Conservation (phyloP, 1,140 invertebrate species). For the Drosophila persimilis region DNA sequence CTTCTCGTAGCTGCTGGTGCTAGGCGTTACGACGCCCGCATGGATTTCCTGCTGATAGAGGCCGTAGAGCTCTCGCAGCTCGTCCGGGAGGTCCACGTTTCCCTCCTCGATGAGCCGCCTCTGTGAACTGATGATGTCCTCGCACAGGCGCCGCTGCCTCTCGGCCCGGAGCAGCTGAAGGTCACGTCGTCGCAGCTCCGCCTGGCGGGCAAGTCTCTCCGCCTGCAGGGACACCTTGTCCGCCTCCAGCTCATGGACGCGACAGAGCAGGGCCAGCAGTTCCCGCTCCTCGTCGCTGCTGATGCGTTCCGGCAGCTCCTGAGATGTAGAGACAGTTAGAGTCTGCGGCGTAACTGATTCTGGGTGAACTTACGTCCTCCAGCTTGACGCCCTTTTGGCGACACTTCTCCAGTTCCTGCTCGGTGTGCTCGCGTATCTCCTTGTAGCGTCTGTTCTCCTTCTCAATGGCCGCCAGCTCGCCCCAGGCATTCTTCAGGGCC, state of each 20-base stretch:
- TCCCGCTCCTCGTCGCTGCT: slow-evolving; percentile 94
- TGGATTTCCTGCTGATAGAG: slow-evolving; percentile 94
- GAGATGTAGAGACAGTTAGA: slow-evolving; percentile 1
- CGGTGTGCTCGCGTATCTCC: slow-evolving; percentile 88
- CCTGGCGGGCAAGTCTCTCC: slow-evolving; percentile 91
- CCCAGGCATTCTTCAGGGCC: slow-evolving; percentile 92
- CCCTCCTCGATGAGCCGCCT: slow-evolving; percentile 92
- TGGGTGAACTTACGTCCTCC: slow-evolving; percentile 88
- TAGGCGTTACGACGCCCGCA: slow-evolving; percentile 84
- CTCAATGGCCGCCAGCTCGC: slow-evolving; percentile 92
- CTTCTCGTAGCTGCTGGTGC: slow-evolving; percentile 67
- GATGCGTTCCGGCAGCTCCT: slow-evolving; percentile 92
- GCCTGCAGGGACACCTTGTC: slow-evolving; percentile 94
- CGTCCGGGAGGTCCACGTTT: slow-evolving; percentile 88
- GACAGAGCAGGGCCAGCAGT: slow-evolving; percentile 90
- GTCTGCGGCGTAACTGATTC: background rate
- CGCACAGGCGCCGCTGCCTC: slow-evolving; percentile 92
- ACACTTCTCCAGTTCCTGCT: slow-evolving; percentile 91
- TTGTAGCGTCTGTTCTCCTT: slow-evolving; percentile 92
- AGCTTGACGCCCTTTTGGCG: slow-evolving; percentile 89
- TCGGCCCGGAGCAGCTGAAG: slow-evolving; percentile 92
- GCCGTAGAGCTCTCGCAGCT: slow-evolving; percentile 92
- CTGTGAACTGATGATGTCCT: slow-evolving; percentile 95
- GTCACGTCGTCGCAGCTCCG: slow-evolving; percentile 92
- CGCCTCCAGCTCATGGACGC: slow-evolving; percentile 95